These are phyloP conservation scores for Hypothenemus hampei DNA, from an alignment of 1,140 invertebrate genomes.

Conservation along the genomic window DNA sequence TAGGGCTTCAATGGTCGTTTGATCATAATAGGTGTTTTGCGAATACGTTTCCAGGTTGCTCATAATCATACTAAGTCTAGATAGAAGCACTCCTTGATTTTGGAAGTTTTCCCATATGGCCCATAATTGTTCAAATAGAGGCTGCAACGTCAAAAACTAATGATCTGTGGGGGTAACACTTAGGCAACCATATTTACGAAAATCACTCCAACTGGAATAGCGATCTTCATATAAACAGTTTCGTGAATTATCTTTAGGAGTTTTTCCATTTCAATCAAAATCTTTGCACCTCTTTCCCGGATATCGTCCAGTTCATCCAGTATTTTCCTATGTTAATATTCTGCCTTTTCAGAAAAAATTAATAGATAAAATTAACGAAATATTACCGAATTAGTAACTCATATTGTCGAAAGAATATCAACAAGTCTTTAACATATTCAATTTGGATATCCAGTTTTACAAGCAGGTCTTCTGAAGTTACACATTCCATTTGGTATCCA, in stretches of 20 bases:
- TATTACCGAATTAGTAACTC: constrained; percentile 55
- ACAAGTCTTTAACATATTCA: constrained; percentile 49
- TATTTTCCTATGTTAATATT: constrained; percentile 51
- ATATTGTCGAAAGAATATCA: constrained; percentile 57
- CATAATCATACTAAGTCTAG: constrained; percentile 54
- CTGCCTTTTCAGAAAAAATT: no score
- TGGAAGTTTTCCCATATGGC: constrained; percentile 59
- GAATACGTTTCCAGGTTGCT: constrained; percentile 49
- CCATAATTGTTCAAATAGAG: constrained; percentile 58
- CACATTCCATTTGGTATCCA: neutral
- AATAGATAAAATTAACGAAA: constrained; percentile 17
- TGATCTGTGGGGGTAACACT: neutral
- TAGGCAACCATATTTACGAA: constrained; percentile 51
- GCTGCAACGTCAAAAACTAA: constrained; percentile 46
- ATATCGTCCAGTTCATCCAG: constrained; percentile 52
- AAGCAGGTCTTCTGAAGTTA: constrained; percentile 25
- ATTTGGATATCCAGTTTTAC: constrained; percentile 45
- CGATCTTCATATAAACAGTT: constrained; percentile 55
- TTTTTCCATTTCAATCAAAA: constrained; percentile 46
- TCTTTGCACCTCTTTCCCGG: constrained; percentile 45
- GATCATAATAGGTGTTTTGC: constrained; percentile 44
- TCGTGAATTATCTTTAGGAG: constrained; percentile 53
- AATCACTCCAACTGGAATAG: constrained; percentile 56
- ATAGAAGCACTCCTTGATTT: constrained; percentile 57
- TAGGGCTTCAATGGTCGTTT: constrained; percentile 14